Conservation (phyloP, 2,113 vertebrate species). For the Pogona vitticeps region DNA sequence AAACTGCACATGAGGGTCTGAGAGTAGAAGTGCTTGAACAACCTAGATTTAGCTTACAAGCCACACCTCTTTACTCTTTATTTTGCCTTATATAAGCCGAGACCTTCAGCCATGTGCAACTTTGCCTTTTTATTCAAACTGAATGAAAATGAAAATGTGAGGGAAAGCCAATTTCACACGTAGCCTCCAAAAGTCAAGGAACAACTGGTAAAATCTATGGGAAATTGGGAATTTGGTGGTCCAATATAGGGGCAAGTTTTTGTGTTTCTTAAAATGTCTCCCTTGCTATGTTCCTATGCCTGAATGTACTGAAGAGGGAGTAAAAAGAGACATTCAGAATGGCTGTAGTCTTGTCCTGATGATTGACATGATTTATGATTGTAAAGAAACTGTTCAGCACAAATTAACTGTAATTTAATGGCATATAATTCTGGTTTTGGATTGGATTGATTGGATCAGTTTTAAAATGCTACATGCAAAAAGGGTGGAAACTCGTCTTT, state of each 20-base stretch:
- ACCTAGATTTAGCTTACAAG: not conserved
- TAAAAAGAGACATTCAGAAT: not conserved
- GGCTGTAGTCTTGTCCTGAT: not conserved
- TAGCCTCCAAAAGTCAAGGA: not conserved
- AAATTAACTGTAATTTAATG: not conserved
- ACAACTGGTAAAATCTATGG: not conserved
- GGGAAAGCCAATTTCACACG: not conserved
- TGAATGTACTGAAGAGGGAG: not conserved
- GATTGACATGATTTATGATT: not conserved
- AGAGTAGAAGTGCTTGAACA: not conserved
- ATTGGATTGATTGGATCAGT: not conserved
- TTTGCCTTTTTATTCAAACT: not conserved
- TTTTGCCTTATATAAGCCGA: not conserved
- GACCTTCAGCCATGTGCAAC: not conserved
- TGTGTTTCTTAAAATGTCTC: not conserved
- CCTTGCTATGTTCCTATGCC: not conserved
- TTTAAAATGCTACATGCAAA: not conserved
- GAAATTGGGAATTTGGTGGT: not conserved
- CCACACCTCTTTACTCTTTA: not conserved
- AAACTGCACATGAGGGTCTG: not conserved
- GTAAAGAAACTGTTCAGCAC: not conserved
- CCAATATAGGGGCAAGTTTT: not conserved
- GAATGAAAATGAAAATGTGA: not conserved
- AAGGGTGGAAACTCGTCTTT: not conserved
- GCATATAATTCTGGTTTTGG: not conserved